Percentiles rank a stretch among this genome's conserved stretches.
Evolutionary conservation across 2,113 vertebrate genomes (phyloP).

Genomic region (Apodemus speciosus): DNA sequence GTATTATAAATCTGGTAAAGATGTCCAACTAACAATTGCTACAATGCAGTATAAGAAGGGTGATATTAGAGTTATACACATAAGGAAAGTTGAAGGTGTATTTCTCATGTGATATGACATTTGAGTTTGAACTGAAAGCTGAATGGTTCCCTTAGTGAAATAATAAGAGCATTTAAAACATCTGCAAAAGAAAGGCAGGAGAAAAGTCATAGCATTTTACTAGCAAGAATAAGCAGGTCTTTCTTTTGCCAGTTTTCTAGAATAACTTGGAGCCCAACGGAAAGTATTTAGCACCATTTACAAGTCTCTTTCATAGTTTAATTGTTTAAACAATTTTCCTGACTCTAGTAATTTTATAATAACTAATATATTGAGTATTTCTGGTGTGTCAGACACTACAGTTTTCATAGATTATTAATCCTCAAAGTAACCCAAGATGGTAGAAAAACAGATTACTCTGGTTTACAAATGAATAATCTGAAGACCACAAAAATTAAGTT

Average conservation of each 20-base stretch:
- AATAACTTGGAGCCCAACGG: slow-evolving; percentile 18
- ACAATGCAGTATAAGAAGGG: background rate
- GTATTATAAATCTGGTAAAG: slow-evolving; percentile 35
- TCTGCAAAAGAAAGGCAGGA: background rate
- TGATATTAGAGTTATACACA: background rate
- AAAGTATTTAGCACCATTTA: slow-evolving; percentile 27
- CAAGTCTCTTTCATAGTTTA: background rate
- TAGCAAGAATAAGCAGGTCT: slow-evolving; percentile 17
- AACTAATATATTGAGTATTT: background rate
- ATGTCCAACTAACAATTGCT: slow-evolving; percentile 29
- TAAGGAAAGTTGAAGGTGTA: background rate
- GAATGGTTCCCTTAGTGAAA: background rate
- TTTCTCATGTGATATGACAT: background rate
- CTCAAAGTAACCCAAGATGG: background rate
- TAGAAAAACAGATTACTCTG: background rate
- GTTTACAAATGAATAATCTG: slow-evolving; percentile 16
- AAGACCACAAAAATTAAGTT: slow-evolving; percentile 33
- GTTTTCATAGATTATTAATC: slow-evolving; percentile 15
- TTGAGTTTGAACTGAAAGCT: background rate
- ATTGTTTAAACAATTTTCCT: slow-evolving; percentile 16
- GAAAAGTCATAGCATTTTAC: background rate
- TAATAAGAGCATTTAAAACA: background rate
- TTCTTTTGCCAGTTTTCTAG: slow-evolving; percentile 24
- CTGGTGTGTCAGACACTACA: background rate
- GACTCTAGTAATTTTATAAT: background rate